phyloP scores from a whole-genome alignment of 2,113 vertebrate genomes.

The Crotalus helleri region DNA sequence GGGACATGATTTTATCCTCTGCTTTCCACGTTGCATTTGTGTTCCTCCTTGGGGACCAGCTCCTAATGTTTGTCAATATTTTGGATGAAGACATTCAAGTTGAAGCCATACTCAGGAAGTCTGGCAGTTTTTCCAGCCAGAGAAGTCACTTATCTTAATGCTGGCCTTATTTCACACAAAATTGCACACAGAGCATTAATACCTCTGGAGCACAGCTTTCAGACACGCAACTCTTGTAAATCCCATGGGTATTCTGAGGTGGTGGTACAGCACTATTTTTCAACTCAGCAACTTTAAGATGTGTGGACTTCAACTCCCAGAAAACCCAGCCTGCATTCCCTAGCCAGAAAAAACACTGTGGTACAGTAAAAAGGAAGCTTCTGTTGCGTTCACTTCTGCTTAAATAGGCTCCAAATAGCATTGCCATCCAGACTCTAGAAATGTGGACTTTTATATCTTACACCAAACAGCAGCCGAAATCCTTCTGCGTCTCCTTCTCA shows the following conservation, averaged over 20 bases:
- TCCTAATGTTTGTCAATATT: background rate
- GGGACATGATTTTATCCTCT: background rate
- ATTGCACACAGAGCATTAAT: background rate
- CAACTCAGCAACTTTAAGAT: background rate
- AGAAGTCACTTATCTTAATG: background rate
- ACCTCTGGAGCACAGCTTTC: background rate
- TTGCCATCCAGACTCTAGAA: background rate
- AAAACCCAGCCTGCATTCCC: background rate
- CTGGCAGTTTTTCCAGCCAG: background rate
- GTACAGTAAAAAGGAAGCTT: background rate
- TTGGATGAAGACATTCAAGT: background rate
- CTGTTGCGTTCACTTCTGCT: background rate
- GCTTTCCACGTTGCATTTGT: background rate
- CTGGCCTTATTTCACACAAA: background rate
- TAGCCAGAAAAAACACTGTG: background rate
- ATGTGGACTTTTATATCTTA: background rate
- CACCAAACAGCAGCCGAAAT: background rate
- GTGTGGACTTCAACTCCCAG: background rate
- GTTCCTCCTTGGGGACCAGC: background rate
- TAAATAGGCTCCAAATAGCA: background rate
- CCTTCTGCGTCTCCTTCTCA: background rate
- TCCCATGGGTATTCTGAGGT: background rate
- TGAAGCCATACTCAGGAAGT: too few relatives aligned
- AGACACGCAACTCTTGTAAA: background rate
- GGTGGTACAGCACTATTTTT: background rate